Evolutionary conservation across 2,113 vertebrate species (phyloP).

Genomic region (Eudyptes chrysolophus): DNA sequence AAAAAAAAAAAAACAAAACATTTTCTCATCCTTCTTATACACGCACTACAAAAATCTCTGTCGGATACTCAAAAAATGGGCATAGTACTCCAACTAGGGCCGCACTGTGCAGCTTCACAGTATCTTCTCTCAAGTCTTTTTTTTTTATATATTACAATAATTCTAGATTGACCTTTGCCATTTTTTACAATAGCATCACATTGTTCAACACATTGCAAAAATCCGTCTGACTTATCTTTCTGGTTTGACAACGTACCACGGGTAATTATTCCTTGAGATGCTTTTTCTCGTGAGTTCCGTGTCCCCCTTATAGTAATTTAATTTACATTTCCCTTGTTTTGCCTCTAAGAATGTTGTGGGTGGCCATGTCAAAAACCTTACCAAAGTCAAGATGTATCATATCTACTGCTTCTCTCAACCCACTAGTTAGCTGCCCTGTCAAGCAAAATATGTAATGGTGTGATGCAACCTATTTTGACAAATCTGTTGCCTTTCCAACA

Average conservation of each 20-base stretch:
- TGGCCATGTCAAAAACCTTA: not conserved
- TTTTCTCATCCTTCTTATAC: not conserved
- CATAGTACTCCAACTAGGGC: not conserved
- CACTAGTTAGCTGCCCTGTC: not conserved
- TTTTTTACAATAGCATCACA: not conserved
- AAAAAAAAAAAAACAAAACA: not conserved
- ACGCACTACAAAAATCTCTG: fast-evolving
- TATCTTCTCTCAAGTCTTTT: not conserved
- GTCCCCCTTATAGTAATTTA: not conserved
- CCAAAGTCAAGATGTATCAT: not conserved
- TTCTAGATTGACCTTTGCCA: not conserved
- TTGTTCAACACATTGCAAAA: not conserved
- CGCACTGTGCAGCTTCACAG: not conserved
- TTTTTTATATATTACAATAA: not conserved
- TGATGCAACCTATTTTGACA: not conserved
- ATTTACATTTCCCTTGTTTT: not conserved
- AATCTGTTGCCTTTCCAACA: not conserved
- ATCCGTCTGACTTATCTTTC: not conserved
- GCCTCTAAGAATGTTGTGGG: not conserved
- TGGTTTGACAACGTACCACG: not conserved
- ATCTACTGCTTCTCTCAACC: not conserved
- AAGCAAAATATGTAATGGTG: not conserved
- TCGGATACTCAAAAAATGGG: not conserved
- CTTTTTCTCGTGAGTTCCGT: not conserved
- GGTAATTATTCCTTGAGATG: not conserved